phyloP scores from a whole-genome alignment of 2,797 vertebrate genomes.

The Netta rufina region DNA sequence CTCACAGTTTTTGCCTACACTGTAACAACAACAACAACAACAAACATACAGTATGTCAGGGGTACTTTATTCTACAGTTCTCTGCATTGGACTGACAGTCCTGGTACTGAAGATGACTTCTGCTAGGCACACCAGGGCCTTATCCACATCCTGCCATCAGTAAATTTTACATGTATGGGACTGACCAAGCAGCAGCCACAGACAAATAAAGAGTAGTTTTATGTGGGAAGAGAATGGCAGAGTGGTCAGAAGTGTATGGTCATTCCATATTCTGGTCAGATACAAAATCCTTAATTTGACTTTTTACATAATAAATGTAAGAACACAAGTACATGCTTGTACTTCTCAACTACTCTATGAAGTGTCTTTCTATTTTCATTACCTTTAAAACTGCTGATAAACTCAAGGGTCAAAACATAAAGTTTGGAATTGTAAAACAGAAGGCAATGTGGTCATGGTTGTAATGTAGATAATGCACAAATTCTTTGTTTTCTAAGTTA shows the following conservation, averaged over 20 bases:
- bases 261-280: not conserved
- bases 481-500: not conserved
- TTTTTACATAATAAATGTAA: not conserved
- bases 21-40: not conserved
- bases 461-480: not conserved
- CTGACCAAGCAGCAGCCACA: not conserved
- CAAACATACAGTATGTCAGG: not conserved
- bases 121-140: not conserved
- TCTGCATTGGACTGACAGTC: not conserved
- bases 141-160: not conserved
- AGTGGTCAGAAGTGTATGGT: accelerated
- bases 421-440: accelerated
- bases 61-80: not conserved
- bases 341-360: not conserved
- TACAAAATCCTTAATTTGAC: not conserved
- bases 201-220: not conserved
- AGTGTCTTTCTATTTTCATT: not conserved
- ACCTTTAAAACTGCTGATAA: not conserved
- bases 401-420: not conserved
- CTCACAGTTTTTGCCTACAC: not conserved
- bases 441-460: not conserved
- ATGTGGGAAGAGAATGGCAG: not conserved
- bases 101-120: not conserved
- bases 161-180: not conserved
- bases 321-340: not conserved